Percentiles rank a stretch among this genome's conserved stretches.
phyloP scores from a whole-genome alignment of 2,113 vertebrate species.

The Platycercus adscitus region DNA sequence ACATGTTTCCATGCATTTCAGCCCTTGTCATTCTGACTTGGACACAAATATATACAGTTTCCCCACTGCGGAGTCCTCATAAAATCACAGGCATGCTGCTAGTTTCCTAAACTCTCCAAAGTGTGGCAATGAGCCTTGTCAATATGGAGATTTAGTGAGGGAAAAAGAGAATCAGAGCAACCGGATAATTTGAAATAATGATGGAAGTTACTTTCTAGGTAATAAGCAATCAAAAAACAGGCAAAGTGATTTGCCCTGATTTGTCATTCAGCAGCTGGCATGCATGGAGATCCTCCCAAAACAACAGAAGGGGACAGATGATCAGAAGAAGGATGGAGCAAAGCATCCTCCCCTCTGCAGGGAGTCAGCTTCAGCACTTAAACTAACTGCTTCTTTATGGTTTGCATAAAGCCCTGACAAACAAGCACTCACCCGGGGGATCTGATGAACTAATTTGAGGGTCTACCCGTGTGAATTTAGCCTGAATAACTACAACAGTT shows the following conservation, averaged over 20 bases:
- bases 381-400: neutral
- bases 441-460: neutral
- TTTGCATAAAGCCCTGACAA: neutral
- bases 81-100: neutral
- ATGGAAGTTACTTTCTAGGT: neutral
- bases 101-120: neutral
- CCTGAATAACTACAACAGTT: neutral
- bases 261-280: neutral
- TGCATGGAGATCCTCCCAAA: neutral
- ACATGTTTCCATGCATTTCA: slow-evolving; percentile 39
- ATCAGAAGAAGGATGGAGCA: neutral
- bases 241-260: neutral
- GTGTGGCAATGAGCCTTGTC: neutral
- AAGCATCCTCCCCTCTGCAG: neutral
- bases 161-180: neutral
- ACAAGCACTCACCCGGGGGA: neutral
- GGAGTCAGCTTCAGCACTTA: neutral
- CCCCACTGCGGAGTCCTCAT: neutral
- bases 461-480: neutral
- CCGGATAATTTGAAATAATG: neutral
- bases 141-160: neutral
- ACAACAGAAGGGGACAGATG: neutral
- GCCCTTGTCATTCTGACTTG: neutral
- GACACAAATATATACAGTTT: slow-evolving; percentile 12
- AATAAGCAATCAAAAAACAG: neutral